phyloP scores from a whole-genome alignment of 2,888 invertebrate species.

The Leuctra nigra region DNA sequence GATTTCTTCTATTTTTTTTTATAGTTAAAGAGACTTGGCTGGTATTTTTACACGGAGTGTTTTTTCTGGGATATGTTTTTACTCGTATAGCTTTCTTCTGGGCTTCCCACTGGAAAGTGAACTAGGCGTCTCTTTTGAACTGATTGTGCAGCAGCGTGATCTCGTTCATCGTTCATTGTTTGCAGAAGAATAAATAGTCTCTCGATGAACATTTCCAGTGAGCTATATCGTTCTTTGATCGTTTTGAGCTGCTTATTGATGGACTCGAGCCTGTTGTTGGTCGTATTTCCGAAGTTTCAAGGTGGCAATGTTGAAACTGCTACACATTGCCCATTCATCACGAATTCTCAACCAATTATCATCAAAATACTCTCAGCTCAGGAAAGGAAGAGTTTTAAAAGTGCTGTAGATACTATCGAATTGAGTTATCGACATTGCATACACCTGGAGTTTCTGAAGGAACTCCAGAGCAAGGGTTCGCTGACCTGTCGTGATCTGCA shows the following conservation, averaged over 20 bases:
- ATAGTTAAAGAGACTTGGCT: too few species aligned
- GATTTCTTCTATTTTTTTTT: too few species aligned
- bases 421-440: constrained; percentile 3
- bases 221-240: constrained; percentile 21
- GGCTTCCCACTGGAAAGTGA: neutral
- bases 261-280: constrained; percentile 28
- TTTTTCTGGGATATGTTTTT: too few species aligned
- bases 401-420: neutral
- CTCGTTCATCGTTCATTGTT: constrained; percentile 9
- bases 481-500: constrained; percentile 23
- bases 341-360: constrained; percentile 28
- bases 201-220: constrained; percentile 22
- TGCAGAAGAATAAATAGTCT: constrained; percentile 23
- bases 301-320: constrained; percentile 19
- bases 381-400: neutral
- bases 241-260: constrained; percentile 26
- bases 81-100: too few species aligned
- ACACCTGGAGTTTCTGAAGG: constrained; percentile 22
- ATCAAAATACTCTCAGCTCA: constrained; percentile 25
- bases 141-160: constrained; percentile 22
- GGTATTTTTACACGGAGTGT: too few species aligned
- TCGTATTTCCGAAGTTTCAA: constrained; percentile 27
- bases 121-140: constrained; percentile 16
- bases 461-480: constrained; percentile 21
- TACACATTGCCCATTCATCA: constrained; percentile 25